These are phyloP conservation scores for Falco novaeseelandiae DNA, from an alignment of 2,797 vertebrate species.

Conservation along the genomic window DNA sequence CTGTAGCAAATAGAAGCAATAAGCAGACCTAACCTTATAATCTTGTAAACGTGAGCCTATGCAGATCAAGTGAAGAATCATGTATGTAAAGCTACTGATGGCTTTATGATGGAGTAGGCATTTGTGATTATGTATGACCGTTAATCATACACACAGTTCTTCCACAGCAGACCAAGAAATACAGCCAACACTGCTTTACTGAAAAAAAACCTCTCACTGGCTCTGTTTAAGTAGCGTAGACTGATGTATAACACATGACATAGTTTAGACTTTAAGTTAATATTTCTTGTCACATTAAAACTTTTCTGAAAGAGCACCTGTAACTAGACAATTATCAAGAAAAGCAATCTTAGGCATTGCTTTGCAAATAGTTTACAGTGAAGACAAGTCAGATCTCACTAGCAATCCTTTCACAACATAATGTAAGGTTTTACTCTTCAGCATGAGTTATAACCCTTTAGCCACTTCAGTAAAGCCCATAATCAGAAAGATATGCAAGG, in stretches of 20 bases:
- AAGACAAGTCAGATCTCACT: background rate
- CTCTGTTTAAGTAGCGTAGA: background rate
- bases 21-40: background rate
- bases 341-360: background rate
- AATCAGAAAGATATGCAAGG: background rate
- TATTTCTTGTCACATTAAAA: background rate
- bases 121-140: background rate
- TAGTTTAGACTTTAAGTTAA: background rate
- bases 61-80: background rate
- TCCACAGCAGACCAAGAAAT: background rate
- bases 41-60: too few species aligned
- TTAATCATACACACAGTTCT: background rate
- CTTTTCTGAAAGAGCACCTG: background rate
- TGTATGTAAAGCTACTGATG: accelerated
- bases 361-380: background rate
- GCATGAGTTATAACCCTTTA: background rate
- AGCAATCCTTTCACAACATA: background rate
- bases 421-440: accelerated
- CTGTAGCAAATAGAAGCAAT: background rate
- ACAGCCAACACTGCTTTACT: background rate
- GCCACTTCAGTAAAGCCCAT: background rate
- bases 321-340: background rate
- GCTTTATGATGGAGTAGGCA: background rate
- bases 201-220: background rate
- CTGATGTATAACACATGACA: background rate